phyloP scores from a whole-genome alignment of 2,888 invertebrate genomes.

The Ceratothoa steindachneri region DNA sequence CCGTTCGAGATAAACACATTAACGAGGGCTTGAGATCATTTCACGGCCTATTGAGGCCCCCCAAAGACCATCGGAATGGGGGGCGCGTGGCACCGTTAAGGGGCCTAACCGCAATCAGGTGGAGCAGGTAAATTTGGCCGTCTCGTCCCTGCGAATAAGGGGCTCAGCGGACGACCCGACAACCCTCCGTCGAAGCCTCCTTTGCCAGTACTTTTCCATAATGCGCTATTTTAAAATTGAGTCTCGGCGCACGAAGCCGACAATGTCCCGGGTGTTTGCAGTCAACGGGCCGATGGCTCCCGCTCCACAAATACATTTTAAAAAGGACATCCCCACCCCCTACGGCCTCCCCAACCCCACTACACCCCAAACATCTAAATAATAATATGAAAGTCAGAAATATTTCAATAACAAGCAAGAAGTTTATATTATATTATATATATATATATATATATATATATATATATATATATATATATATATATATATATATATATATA shows the following conservation, averaged over 20 bases:
- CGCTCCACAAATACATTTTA: too few relatives aligned
- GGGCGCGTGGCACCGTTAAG: neutral
- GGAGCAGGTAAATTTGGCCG: neutral
- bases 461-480: neutral
- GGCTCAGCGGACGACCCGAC: neutral
- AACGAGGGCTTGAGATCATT: neutral
- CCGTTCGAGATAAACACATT: neutral
- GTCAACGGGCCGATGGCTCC: too few relatives aligned
- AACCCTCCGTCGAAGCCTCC: neutral
- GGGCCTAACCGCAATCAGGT: neutral
- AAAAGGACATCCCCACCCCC: neutral
- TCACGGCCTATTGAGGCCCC: neutral
- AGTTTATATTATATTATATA: neutral
- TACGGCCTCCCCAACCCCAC: too few relatives aligned
- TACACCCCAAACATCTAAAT: too few relatives aligned
- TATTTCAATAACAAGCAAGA: neutral
- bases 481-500: too few relatives aligned
- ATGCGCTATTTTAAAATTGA: neutral
- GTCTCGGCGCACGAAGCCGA: neutral
- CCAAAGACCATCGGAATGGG: neutral
- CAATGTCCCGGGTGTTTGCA: neutral
- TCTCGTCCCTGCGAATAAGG: neutral
- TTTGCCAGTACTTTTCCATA: neutral
- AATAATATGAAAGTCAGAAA: neutral
- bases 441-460: neutral